Base-by-base conservation (phyloP, 2,888 invertebrate genomes). In the Argyresthia goedartella region DNA sequence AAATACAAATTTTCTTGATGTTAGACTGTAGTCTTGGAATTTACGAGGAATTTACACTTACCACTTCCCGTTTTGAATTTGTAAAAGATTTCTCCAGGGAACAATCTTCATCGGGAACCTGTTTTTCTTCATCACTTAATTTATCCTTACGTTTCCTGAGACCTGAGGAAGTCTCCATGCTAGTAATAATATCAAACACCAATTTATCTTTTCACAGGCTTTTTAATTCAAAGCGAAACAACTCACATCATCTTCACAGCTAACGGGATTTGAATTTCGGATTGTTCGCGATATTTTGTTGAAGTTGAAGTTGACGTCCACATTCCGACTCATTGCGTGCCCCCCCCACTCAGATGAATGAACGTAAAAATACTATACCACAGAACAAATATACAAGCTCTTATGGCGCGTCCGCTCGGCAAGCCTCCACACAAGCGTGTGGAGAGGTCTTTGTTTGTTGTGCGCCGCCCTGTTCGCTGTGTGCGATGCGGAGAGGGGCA, bases 41-140 rank as follows among this genome's bases (percentile, higher is more conserved):
- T 44, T 3, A 8, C 14, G 15, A 15, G 25, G 25, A 16, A 8
- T 25, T 8, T 33, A 46, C 52, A 59, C 71, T 69, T 66, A 78
- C 76, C 51, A 66, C 59, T 69, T 71, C 67, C 61, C 64, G 65
- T 56, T 66, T 59, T 48, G 52, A 53, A 58, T 59, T 59, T 58
- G 55, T 54, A 52, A 59, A 41, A 46, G 59, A 50, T 54, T 67
- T 69, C 63, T 67, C 60, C 54, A 53, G 53, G 54, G 59, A 66
- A 66, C 60, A 67, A n/a, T 16, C 13, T 63, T 74, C 57, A 55
- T 66, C 60, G 10, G 59, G 55, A 54, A 65, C 67, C 69, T 76
- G 72, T 56, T 59, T 78, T 77, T 80, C 81, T 78, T 78, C 76
- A 53, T 68, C 78, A 56, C 66, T 73, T 56, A 66, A 68, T 54